Evolutionary conservation across 2,888 invertebrate genomes (phyloP).

Genomic region (Pasiphila rectangulata): DNA sequence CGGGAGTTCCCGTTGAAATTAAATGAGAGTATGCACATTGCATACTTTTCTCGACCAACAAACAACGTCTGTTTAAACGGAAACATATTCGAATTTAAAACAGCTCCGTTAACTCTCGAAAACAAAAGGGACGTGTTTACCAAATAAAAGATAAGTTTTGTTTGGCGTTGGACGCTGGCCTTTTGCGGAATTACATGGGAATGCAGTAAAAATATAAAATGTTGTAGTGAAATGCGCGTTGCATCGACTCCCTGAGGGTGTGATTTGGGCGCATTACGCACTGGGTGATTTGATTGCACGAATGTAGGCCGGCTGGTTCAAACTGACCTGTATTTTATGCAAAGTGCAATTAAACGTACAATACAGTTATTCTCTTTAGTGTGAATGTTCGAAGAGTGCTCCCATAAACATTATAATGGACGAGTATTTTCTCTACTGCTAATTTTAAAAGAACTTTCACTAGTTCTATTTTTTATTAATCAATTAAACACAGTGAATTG

Average conservation of each 20-base stretch:
- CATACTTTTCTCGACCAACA: not conserved
- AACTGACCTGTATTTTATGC: slow-evolving; percentile 13
- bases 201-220: slow-evolving; percentile 65
- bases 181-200: slow-evolving; percentile 51
- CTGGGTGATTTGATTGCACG: slow-evolving; percentile 29
- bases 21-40: not conserved
- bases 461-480: too few species aligned
- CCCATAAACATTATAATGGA: too few species aligned
- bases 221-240: slow-evolving; percentile 55
- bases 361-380: not conserved
- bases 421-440: too few species aligned
- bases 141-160: slow-evolving; percentile 49
- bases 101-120: slow-evolving; percentile 35
- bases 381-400: not conserved
- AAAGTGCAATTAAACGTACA: slow-evolving; percentile 3
- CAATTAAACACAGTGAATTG: too few species aligned
- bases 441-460: too few species aligned
- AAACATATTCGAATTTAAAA: slow-evolving; percentile 23
- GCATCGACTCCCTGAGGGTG: slow-evolving; percentile 55
- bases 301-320: slow-evolving; percentile 18
- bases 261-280: slow-evolving; percentile 46
- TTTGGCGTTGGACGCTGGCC: slow-evolving; percentile 43
- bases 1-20: not conserved
- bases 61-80: slow-evolving; percentile 1
- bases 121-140: slow-evolving; percentile 42